Base-by-base conservation (phyloP, 2,113 vertebrate genomes). In the Nerophis ophidion region DNA sequence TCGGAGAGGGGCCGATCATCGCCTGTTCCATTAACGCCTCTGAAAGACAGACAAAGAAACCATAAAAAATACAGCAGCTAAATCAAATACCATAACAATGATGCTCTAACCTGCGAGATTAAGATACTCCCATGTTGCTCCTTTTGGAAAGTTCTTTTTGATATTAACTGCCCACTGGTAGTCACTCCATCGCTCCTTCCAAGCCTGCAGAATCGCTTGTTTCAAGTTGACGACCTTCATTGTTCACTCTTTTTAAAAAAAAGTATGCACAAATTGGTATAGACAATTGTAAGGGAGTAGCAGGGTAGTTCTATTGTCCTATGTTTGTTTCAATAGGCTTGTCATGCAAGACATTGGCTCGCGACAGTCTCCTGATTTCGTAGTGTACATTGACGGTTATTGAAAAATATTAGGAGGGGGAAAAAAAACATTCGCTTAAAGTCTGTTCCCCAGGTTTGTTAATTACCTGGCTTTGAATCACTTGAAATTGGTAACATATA, bases 191-290 rank as follows among this genome's bases (percentile, higher is more conserved):
- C 97, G 89, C 74, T 99, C 97, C 74, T 95, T 97, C 97, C 96
- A 99, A 34, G 96, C 96, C 85, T 96, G 97, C 48, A 99, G 88
- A 64, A 99, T 94, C 72, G 96, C 95, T 88, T 98, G 96, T 70
- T 96, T 98, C 75, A 98, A 83, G 77, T 97, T 99, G 46, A 99
- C 94, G 78, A 98, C 93, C 89, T 99, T 98, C 94, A 97, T 96
- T 66, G 72, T 84, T 26, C 26, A 26, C 26, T 26, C 26, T 26
- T 26, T 26, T n/a, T n/a, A n/a, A 26, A 26, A 26, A 26, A 26
- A 26, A 26, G 26, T 26, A 26, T 26, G 26, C 26, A 26, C 26
- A 26, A 26, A 26, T 2, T 26, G 26, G 26, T 26, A 26, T 26
- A 26, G 26, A 26, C 26, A 26, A 42, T 40, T 40, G 8, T 9